These are phyloP conservation scores for Beroe ovata DNA, from an alignment of 37 sponge, comb jelly and placozoan genomes.

Conservation along the genomic window DNA sequence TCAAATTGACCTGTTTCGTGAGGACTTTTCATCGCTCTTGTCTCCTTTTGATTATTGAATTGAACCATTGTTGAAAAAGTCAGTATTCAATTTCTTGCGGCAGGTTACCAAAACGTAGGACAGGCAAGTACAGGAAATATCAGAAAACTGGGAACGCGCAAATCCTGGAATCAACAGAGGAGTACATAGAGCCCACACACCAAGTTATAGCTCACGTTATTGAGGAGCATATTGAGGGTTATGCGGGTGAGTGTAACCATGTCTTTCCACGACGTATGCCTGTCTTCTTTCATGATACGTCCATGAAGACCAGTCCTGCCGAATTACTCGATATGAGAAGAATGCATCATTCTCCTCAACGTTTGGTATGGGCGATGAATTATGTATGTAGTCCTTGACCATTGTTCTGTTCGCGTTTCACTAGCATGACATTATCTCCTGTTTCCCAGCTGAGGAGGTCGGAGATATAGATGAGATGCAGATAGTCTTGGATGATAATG, in stretches of 20 bases:
- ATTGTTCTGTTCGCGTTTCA: neutral
- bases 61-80: no score
- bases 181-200: slow-evolving; percentile 41
- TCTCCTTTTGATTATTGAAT: no score
- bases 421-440: neutral
- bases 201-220: slow-evolving; percentile 61
- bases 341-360: no score
- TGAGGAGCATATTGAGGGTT: slow-evolving; percentile 64
- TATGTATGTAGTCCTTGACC: no score
- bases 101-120: slow-evolving; percentile 40
- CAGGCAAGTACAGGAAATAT: slow-evolving; percentile 22
- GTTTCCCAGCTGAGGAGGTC: slow-evolving; percentile 18
- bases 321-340: no score
- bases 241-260: neutral
- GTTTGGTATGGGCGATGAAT: no score
- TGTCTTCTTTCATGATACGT: no score
- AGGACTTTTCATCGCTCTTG: no score
- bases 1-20: no score
- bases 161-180: neutral
- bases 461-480: slow-evolving; percentile 53
- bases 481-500: slow-evolving; percentile 34
- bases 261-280: neutral
- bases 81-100: no score
- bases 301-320: no score
- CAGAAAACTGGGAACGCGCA: neutral